Base-by-base conservation (phyloP, 2,888 invertebrate genomes). In the Drosophila bunnanda region DNA sequence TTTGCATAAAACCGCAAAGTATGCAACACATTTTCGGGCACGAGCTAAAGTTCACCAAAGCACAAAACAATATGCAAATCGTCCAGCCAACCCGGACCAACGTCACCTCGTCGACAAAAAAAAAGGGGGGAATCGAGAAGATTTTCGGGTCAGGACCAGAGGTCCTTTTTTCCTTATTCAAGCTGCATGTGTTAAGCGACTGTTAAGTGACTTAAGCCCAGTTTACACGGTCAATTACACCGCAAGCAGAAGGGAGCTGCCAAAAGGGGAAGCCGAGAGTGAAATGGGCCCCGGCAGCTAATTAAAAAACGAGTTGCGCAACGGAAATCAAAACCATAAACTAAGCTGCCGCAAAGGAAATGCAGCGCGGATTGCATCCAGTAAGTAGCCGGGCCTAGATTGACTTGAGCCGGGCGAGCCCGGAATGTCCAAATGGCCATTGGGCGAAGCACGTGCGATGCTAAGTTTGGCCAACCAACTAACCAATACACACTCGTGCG, bases 1-100 rank as follows among this genome's bases (percentile, higher is more conserved):
- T 85, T 85, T 85, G 76, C 88, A 85, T 85, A 85, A 77, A 57
- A 75, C 79, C 81, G 83, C 80, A 79, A 87, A 85, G 81, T 79
- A 80, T 85, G 88, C 85, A 85, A 68, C 79, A 85, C 79, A 85
- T 77, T 85, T 72, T 72, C 61, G 50, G 55, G 59, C 59, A 58
- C 54, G 64, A 75, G 72, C 61, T 62, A 75, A 76, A 76, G 76
- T 76, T 76, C 76, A 76, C 39, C 76, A 54, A 66, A 76, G 64
- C 74, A 62, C 58, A 69, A 69, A 77, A 74, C 69, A 77, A 69
- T 69, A 73, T 76, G 76, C 76, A 76, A 76, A 72, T 72, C 53
- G 65, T 39, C 39, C 46, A 20, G 46, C 46, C 66, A 30, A 15
- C 46, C 66, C 34, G 59, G 39, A 22, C 39, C 59, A 39, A 41